Percentiles rank a stretch among this genome's conserved stretches.
Evolutionary conservation across 2,797 vertebrate species (phyloP).

Genomic region (Pantherophis vulpinus): DNA sequence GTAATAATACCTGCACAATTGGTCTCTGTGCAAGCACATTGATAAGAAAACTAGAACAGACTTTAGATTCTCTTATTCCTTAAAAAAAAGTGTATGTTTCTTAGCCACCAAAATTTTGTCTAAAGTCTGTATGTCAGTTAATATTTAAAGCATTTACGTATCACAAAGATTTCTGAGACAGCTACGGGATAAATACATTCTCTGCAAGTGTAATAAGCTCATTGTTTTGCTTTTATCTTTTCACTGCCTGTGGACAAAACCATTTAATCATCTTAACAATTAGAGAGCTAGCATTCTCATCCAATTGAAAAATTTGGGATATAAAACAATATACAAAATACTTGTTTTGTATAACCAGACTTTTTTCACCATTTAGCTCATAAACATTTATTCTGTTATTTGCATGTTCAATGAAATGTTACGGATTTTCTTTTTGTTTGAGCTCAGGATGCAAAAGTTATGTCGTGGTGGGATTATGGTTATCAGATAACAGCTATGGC

Average conservation of each 20-base stretch:
- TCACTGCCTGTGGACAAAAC: neutral
- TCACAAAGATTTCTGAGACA: neutral
- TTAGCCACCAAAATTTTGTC: neutral
- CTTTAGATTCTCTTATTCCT: neutral
- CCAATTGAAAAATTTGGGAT: neutral
- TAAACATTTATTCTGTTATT: neutral
- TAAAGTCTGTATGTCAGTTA: neutral
- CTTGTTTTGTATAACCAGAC: neutral
- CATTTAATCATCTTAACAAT: neutral
- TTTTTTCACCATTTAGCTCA: neutral
- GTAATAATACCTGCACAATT: conserved; percentile 59
- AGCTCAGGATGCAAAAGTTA: conserved; percentile 93
- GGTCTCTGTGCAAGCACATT: neutral
- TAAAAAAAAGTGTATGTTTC: neutral
- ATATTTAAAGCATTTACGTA: neutral
- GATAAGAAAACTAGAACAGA: neutral
- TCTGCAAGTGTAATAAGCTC: neutral
- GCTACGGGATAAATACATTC: neutral
- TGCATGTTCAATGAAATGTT: neutral
- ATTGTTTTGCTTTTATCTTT: neutral
- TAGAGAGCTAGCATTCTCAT: neutral
- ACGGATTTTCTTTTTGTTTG: fast-evolving
- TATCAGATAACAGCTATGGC: conserved; percentile 99
- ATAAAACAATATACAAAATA: neutral
- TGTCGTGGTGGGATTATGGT: conserved; percentile 99